Evolutionary conservation across 2,888 invertebrate species (phyloP).

Genomic region (Trichogramma evanescens): DNA sequence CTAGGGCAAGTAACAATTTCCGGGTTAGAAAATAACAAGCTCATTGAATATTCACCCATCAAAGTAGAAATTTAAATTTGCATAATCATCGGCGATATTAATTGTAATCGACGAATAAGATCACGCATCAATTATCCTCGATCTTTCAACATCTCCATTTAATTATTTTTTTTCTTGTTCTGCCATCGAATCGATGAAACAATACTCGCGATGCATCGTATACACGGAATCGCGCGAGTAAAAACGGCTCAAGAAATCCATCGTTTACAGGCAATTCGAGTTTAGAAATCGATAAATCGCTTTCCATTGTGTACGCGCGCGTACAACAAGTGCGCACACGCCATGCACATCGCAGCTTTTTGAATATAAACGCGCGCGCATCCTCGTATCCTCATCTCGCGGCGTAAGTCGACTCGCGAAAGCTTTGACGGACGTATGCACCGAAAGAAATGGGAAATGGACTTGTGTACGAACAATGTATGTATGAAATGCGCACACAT

Average conservation of each 20-base stretch:
- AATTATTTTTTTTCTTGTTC: too few species aligned
- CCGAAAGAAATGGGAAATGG: constrained; percentile 7
- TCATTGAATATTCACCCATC: too few species aligned
- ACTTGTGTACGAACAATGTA: background rate
- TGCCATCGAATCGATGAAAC: too few species aligned
- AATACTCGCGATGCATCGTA: background rate
- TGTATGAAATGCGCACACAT: background rate
- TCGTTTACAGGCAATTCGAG: background rate
- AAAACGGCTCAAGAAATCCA: background rate
- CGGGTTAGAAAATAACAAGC: too few species aligned
- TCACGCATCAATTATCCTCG: too few species aligned
- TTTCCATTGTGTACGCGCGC: constrained; percentile 3
- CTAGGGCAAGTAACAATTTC: too few species aligned
- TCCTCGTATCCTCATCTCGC: background rate
- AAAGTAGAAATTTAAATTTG: too few species aligned
- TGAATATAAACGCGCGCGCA: background rate
- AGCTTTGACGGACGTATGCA: background rate
- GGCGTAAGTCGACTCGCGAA: background rate
- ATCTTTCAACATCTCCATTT: too few species aligned
- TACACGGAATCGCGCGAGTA: background rate
- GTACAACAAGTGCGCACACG: background rate
- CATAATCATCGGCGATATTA: too few species aligned
- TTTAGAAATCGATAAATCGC: constrained; percentile 14
- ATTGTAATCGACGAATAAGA: too few species aligned
- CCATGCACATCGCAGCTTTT: background rate